These are phyloP conservation scores for Muscina levida DNA, from an alignment of 2,888 invertebrate genomes.

Conservation along the genomic window DNA sequence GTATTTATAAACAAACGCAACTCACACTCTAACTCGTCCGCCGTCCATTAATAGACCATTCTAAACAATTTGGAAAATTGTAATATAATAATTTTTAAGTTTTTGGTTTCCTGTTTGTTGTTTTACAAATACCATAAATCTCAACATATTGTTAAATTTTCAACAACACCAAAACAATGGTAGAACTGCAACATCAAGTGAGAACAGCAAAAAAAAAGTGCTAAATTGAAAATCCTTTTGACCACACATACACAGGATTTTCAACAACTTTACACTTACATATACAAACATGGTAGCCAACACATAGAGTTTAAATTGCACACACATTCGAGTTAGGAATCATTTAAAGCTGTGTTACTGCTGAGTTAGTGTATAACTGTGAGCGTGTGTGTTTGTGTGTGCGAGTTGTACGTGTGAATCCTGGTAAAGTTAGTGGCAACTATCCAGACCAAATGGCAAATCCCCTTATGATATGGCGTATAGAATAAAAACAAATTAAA, in stretches of 20 bases:
- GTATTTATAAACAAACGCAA: no score
- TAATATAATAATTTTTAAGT: no score
- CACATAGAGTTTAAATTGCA: background rate
- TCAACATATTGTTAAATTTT: slow-evolving; percentile 52
- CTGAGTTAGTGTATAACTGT: no score
- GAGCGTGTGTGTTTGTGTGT: no score
- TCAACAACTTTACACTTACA: background rate
- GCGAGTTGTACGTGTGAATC: no score
- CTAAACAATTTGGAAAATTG: slow-evolving; percentile 48
- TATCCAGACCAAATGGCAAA: slow-evolving; percentile 29
- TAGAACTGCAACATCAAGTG: background rate
- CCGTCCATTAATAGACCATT: no score
- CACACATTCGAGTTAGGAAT: no score
- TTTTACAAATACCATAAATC: slow-evolving; percentile 56
- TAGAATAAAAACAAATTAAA: slow-evolving; percentile 53
- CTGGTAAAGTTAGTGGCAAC: slow-evolving; percentile 4
- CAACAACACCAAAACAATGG: background rate
- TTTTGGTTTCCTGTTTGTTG: no score
- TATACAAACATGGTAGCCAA: slow-evolving; percentile 6
- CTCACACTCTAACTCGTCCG: no score
- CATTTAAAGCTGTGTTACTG: no score
- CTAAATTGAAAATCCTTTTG: slow-evolving; percentile 48
- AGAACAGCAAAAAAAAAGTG: slow-evolving; percentile 13
- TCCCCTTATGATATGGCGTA: slow-evolving; percentile 55
- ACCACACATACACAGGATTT: slow-evolving; percentile 33